Evolutionary conservation across 2,888 invertebrate genomes (phyloP).

Genomic region (Physocephala rufipes): DNA sequence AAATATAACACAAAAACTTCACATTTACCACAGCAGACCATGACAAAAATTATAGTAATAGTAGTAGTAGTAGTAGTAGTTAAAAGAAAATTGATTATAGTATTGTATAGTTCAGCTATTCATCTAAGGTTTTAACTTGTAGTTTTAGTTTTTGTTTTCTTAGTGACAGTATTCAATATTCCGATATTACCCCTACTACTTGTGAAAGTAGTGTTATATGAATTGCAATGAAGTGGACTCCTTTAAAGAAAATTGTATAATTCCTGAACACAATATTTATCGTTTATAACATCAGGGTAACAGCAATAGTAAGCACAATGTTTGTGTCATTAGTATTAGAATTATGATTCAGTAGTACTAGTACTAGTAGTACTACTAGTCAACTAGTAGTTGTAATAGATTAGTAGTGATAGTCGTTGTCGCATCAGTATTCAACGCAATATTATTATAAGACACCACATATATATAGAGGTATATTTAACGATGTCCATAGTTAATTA

Average conservation of each 20-base stretch:
- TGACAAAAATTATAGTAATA: slow-evolving; percentile 59
- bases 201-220: not conserved
- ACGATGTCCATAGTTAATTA: slow-evolving; percentile 12
- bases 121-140: slow-evolving; percentile 16
- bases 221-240: too few relatives aligned
- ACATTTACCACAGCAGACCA: slow-evolving; percentile 68
- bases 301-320: not conserved
- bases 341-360: too few relatives aligned
- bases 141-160: not conserved
- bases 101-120: slow-evolving; percentile 12
- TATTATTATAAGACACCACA: too few relatives aligned
- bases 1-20: slow-evolving; percentile 81
- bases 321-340: not conserved
- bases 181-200: not conserved
- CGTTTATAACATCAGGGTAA: too few relatives aligned
- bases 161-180: not conserved
- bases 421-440: slow-evolving; percentile 4
- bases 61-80: slow-evolving; percentile 26
- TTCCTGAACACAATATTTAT: too few relatives aligned
- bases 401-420: not conserved
- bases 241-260: too few relatives aligned
- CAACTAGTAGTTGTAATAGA: not conserved
- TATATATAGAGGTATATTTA: slow-evolving; percentile 27
- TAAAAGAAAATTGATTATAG: slow-evolving; percentile 33
- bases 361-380: slow-evolving; percentile 13